These are phyloP conservation scores for Cirrhinus molitorella DNA, from an alignment of 2,797 vertebrate species.

Conservation along the genomic window DNA sequence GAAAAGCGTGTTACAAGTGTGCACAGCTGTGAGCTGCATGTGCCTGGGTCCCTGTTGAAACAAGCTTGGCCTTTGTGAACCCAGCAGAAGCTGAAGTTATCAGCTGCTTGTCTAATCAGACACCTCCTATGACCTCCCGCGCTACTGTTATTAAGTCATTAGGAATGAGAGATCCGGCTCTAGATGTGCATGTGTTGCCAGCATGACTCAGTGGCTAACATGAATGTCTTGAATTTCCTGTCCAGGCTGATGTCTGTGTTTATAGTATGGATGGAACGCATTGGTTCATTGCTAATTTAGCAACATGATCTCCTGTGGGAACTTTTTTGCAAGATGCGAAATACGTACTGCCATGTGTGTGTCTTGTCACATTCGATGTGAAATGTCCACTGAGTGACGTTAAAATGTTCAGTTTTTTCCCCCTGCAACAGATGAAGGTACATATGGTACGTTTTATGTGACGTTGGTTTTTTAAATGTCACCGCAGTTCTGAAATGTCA, in stretches of 20 bases:
- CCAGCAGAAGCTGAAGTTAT: conserved; percentile 16
- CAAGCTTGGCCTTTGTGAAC: conserved; percentile 33
- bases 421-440: no score
- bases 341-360: no score
- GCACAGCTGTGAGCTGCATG: conserved; percentile 22
- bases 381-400: no score
- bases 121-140: conserved; percentile 50
- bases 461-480: no score
- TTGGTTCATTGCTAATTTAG: neutral
- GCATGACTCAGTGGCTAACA: conserved; percentile 13
- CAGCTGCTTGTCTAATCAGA: conserved; percentile 58
- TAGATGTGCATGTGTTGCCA: conserved; percentile 26
- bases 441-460: no score
- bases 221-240: conserved; percentile 64
- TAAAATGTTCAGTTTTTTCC: no score
- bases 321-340: no score
- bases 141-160: conserved; percentile 30
- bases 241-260: conserved; percentile 42
- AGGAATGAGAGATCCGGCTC: neutral
- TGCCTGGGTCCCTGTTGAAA: conserved; percentile 33
- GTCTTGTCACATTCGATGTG: no score
- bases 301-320: no score
- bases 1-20: conserved; percentile 13
- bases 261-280: neutral
- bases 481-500: no score